Evolutionary conservation across 37 sponge, comb jelly and placozoan genomes (phyloP).

Genomic region (Sycon ciliatum): DNA sequence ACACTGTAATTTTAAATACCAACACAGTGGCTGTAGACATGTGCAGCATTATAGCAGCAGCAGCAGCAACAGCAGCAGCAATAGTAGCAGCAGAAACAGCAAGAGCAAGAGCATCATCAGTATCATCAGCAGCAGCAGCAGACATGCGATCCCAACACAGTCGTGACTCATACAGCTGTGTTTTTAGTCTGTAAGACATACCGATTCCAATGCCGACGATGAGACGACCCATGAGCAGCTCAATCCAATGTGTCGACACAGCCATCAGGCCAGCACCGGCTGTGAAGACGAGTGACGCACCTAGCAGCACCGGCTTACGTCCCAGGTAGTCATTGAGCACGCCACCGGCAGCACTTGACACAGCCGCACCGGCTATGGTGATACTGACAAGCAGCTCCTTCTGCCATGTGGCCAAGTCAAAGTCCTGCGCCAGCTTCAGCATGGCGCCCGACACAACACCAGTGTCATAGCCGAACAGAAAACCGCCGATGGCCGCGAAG

Average conservation of each 20-base stretch:
- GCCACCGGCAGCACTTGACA: conserved; percentile 55
- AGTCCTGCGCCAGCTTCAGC: conserved; percentile 37
- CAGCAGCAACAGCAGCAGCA: no score
- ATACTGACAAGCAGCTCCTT: conserved; percentile 69
- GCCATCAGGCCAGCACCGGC: conserved; percentile 62
- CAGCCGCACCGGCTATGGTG: conserved; percentile 68
- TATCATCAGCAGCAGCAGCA: no score
- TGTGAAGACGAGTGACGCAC: conserved; percentile 73
- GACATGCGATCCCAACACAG: no score
- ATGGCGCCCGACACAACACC: conserved; percentile 88
- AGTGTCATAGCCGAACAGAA: conserved; percentile 89
- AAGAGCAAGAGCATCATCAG: no score
- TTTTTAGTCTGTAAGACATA: no score
- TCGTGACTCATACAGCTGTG: no score
- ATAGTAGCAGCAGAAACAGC: no score
- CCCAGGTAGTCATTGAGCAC: conserved; percentile 49
- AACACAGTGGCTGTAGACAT: no score
- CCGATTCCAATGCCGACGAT: conserved; percentile 71
- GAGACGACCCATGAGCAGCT: conserved; percentile 62
- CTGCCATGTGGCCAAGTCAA: conserved; percentile 29
- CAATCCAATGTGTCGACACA: conserved; percentile 24
- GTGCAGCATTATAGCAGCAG: no score
- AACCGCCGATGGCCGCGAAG: conserved; percentile 62
- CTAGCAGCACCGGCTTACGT: conserved; percentile 50
- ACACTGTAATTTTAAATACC: no score